A percentile compares a stretch with the other conserved stretches of the same genome.
Conservation (phyloP, 64 coral and sea anemone species). For the Montipora foliosa region DNA sequence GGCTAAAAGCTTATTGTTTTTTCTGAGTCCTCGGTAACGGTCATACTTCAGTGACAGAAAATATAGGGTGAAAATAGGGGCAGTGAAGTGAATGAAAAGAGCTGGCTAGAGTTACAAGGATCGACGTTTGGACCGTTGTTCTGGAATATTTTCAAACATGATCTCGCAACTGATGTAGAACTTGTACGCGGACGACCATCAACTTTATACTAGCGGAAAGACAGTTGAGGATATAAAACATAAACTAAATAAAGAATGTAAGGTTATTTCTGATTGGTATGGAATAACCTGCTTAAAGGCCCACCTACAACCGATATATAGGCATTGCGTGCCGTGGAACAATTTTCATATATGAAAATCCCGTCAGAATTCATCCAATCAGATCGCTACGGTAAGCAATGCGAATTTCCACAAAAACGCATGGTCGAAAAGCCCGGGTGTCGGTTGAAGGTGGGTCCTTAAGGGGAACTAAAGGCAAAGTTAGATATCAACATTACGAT, state of each 20-base stretch:
- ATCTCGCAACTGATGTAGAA: background rate
- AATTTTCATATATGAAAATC: too few relatives aligned
- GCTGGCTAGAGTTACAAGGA: background rate
- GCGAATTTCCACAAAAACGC: too few relatives aligned
- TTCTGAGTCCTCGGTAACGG: too few relatives aligned
- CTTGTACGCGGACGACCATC: background rate
- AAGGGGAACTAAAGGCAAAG: background rate
- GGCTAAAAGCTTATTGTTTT: too few relatives aligned
- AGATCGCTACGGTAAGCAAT: too few relatives aligned
- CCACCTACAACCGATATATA: background rate
- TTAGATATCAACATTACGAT: too few relatives aligned
- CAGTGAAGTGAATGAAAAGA: background rate
- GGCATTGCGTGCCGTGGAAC: background rate
- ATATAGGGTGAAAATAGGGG: too few relatives aligned
- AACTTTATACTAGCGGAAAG: background rate
- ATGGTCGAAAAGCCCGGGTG: too few relatives aligned
- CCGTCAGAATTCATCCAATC: too few relatives aligned
- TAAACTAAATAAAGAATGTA: slow-evolving; percentile 11
- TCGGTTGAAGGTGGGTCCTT: too few relatives aligned
- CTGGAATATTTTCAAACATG: background rate
- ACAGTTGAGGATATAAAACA: background rate
- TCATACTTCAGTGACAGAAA: too few relatives aligned
- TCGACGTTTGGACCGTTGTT: background rate
- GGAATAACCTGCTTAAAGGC: background rate
- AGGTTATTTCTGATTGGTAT: slow-evolving; percentile 12